Evolutionary conservation across 1,140 invertebrate species (phyloP), one percentile per base, ranked within the genome.

Genomic region (Microplitis demolitor): DNA sequence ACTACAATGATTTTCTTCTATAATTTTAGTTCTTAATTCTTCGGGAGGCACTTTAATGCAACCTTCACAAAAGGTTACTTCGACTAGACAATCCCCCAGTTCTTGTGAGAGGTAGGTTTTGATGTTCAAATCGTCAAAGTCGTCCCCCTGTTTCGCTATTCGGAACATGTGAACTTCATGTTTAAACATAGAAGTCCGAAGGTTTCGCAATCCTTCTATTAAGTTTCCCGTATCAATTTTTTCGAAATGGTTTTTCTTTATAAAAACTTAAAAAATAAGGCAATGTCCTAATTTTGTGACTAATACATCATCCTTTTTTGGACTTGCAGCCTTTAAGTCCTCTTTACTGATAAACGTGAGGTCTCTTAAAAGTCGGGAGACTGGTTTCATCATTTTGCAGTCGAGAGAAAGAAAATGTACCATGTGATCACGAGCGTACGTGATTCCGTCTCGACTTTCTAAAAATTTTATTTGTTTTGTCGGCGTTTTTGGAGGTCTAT

Each of bases 1-100:
- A 24, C 24, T 24, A 24, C 24, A 24, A 24, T 24, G 24, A 2
- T 24, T 24, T 24, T 24, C 24, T 2, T 24, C 24, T 0, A 24
- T 24, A 24, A 24, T 24, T 24, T 24, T 24, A 24, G 2, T 24
- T 24, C 24, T 24, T 24, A 24, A 2, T 24, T 24, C 24, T 24
- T 24, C 24, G 2, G 24, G 24, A 11, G 66, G 71, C 9, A 61
- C 50, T 35, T 54, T 37, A 13, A 72, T 53, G 4, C 11, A 11
- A 2, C 71, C 71, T 14, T 62, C 24, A 37, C 63, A 61, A 11
- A 73, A 9, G 6, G 56, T 62, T 13, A 61, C 37, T 11, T 54
- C 33, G 2, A 67, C 16, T 8, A 50, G 66, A 11, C 34, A 34
- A 2, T 24, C 24, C 0, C 24, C 24, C 24, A 24, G 24, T 24